These are phyloP conservation scores for Drosophila crucigera DNA, from an alignment of 2,888 invertebrate species.

Conservation along the genomic window DNA sequence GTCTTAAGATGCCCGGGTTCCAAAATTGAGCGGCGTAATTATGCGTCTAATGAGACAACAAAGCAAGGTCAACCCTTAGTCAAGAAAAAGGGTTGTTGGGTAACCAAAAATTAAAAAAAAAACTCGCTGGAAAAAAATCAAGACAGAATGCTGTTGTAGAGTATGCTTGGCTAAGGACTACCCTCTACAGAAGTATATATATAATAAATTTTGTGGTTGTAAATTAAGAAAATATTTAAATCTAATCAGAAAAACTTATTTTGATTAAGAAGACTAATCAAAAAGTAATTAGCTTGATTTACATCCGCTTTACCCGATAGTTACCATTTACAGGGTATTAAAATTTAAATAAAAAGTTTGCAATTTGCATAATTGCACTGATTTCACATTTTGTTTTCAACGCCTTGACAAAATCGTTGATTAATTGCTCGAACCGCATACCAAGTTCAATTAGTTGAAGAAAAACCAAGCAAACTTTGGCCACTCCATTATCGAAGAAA, in stretches of 20 bases:
- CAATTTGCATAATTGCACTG: conserved; percentile 75
- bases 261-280: neutral
- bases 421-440: conserved; percentile 70
- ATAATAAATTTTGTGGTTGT: no score
- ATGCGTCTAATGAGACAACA: conserved; percentile 79
- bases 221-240: neutral
- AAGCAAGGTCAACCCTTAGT: conserved; percentile 55
- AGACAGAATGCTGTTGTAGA: no score
- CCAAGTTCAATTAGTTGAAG: conserved; percentile 60
- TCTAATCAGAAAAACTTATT: neutral
- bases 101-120: conserved; percentile 35
- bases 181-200: neutral
- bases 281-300: neutral
- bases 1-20: conserved; percentile 50
- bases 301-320: neutral
- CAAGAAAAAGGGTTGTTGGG: conserved; percentile 23
- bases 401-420: conserved; percentile 66
- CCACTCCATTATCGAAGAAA: conserved; percentile 47
- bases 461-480: conserved; percentile 18
- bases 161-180: neutral
- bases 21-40: conserved; percentile 67
- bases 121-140: neutral
- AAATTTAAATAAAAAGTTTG: conserved; percentile 36
- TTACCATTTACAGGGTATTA: neutral
- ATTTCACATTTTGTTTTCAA: conserved; percentile 54